Evolutionary conservation across 2,888 invertebrate genomes (phyloP), one percentile per base, ranked within the genome.

Genomic region (Eubasilissa splendida): DNA sequence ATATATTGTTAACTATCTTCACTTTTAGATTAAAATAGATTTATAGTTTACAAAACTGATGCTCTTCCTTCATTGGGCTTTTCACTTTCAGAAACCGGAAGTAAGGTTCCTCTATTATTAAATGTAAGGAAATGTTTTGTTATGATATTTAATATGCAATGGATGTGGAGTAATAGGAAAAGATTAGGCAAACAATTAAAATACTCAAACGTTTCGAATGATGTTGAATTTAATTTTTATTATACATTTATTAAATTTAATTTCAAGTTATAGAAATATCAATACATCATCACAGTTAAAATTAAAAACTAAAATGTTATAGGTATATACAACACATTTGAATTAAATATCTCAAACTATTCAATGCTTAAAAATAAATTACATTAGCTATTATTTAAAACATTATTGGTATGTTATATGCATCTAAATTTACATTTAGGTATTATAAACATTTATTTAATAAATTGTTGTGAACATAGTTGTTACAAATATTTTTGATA

Each of bases 271-370:
- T 80, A 82, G 80, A 82, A 81, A 83, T 84, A 82, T 82, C 59
- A 81, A 82, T 82, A 83, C 83, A 82, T 83, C 83, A 84, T 84
- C 84, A 84, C 84, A 84, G 84, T 84, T 84, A 84, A 84, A 83
- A 82, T 81, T 84, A 84, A 84, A 82, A 77, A 80, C 80, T 83
- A 83, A 74, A 31, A 60, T 79, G 63, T 83, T 63, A 81, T 81
- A 81, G 76, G 77, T 83, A 83, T 81, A 54, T 83, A 81, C 81
- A 83, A 58, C 76, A 81, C 56, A 79, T 70, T 50, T 33, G 33
- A 63, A 68, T 78, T 77, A 83, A 82, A 80, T 80, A 80, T 82
- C 73, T 79, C 76, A 71, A 82, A 83, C 79, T 83, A 83, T 81
- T 81, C 63, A 76, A 83, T 81, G 68, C 80, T 83, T 81, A 83